A percentile compares a stretch with the other conserved stretches of the same genome.
phyloP scores from a whole-genome alignment of 2,888 invertebrate species.

The Rutpela maculata region DNA sequence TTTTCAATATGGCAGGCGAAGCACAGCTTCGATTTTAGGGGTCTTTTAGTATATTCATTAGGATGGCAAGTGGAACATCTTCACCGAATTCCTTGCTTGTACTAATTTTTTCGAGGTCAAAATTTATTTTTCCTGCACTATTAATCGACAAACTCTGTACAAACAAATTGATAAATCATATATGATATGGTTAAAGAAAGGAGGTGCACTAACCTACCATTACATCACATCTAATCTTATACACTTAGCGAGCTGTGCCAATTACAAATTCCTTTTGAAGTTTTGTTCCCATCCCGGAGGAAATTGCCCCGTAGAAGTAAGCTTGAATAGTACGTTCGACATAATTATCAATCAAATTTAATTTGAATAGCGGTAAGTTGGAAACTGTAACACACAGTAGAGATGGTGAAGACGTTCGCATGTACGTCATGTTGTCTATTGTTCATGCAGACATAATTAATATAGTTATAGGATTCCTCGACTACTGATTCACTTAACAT shows the following conservation, averaged over 20 bases:
- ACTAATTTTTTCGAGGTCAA: too few relatives aligned
- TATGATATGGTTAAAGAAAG: not conserved
- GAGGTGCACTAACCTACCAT: not conserved
- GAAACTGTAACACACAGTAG: constrained; percentile 21
- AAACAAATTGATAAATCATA: constrained; percentile 12
- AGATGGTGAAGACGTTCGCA: constrained; percentile 16
- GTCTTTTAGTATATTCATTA: too few relatives aligned
- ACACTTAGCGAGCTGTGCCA: not conserved
- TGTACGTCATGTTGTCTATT: constrained; percentile 28
- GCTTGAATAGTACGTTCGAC: constrained; percentile 18
- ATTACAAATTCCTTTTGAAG: constrained; percentile 21
- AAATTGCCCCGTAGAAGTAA: constrained; percentile 21
- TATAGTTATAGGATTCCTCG: constrained; percentile 34
- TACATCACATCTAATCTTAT: not conserved
- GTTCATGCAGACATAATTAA: constrained; percentile 32
- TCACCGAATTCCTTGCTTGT: too few relatives aligned
- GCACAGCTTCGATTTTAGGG: too few relatives aligned
- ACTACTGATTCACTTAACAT: constrained; percentile 37
- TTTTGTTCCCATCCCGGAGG: constrained; percentile 13
- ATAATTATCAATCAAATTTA: constrained; percentile 34
- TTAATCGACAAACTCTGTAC: not conserved
- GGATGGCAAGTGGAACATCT: too few relatives aligned
- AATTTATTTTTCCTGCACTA: too few relatives aligned
- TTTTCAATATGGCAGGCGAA: too few relatives aligned
- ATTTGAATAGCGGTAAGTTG: constrained; percentile 28